phyloP scores from a whole-genome alignment of 2,113 vertebrate genomes.

The Chiloscyllium plagiosum region DNA sequence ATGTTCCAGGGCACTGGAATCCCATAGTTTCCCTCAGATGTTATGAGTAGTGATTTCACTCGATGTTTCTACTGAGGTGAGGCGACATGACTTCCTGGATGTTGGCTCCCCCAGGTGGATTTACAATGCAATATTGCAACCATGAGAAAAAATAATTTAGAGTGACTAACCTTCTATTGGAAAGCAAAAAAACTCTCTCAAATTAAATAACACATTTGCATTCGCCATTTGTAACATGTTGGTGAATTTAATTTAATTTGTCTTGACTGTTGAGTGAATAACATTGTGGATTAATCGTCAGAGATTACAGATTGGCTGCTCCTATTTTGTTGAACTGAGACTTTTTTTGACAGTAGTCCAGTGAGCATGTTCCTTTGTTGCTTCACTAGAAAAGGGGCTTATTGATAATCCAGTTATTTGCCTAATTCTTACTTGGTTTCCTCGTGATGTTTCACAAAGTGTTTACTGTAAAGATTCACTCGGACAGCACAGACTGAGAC shows the following conservation, averaged over 20 bases:
- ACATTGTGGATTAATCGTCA: not conserved
- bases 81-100: not conserved
- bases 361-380: not conserved
- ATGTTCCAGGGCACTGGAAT: not conserved
- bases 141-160: not conserved
- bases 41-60: not conserved
- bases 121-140: not conserved
- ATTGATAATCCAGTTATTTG: not conserved
- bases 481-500: no score
- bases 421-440: not conserved
- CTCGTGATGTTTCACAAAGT: not conserved
- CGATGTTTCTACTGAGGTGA: not conserved
- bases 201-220: not conserved
- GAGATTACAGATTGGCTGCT: not conserved
- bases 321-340: not conserved
- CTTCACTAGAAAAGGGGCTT: not conserved
- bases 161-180: not conserved
- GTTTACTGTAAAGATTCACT: no score
- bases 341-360: no score
- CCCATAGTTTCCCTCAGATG: not conserved
- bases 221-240: not conserved
- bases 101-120: slow-evolving; percentile 29
- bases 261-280: not conserved
- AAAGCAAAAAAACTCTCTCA: not conserved
- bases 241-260: not conserved